Base-by-base conservation (phyloP, 1,140 invertebrate genomes). In the Adelges cooleyi region DNA sequence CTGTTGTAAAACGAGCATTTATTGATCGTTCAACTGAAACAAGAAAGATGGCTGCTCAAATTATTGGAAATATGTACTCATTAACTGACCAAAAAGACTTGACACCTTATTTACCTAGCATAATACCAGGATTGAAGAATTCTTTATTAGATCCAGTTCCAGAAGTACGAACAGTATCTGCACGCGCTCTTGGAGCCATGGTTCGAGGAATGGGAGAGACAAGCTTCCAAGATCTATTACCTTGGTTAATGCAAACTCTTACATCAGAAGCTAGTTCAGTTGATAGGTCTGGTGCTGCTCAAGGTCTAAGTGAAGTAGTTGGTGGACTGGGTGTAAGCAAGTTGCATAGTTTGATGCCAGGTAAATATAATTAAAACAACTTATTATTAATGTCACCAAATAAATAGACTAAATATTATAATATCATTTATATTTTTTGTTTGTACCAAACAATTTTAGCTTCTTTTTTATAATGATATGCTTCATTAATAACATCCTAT, bases 31-130 rank as follows among this genome's bases (percentile, higher is more conserved):
- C 92, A 8, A 98, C 94, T 0, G 95, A 99, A 77, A 98, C 93
- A 0, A 81, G 95, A 71, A 96, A 98, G 80, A 97, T 98, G 92
- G 93, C 96, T 22, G 92, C 94, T n/a, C 89, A 92, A 77, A 98
- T 99, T 73, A 98, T 99, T 71, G 95, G 95, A 46, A 99, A 98
- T 75, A 98, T 99, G 93, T 99, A 98, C 77, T 97, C 93, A 0
- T 79, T 99, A 10, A 98, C 96, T 1, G 95, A 99, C 78, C 93
- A 98, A 74, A 98, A 98, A 78, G 97, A 99, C 77, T 79, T 99
- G 56, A 85, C 89, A 54, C 97, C 97, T 0, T 99, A 99, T 75
- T 78, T 99, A 68, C 90, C 92, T 2, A 93, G 87, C 49, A 94
- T 99, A 68, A 95, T 99, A 65, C 96, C 96, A 4, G 95, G 95